These are phyloP conservation scores for Oryctolagus cuniculus DNA, from an alignment of 2,113 vertebrate genomes.

Conservation along the genomic window DNA sequence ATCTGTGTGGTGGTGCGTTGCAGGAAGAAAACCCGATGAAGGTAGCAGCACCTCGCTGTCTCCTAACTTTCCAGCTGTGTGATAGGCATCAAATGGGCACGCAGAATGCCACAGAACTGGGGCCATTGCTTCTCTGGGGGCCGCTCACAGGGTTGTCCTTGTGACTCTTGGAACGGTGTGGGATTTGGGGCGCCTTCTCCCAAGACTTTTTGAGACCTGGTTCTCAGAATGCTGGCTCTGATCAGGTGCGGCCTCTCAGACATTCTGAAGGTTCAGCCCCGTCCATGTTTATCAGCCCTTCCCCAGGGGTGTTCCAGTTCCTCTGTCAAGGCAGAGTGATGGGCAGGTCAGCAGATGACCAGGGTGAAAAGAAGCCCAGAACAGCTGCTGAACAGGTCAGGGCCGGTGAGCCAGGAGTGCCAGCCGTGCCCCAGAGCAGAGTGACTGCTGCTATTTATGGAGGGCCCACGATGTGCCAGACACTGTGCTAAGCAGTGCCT, in stretches of 20 bases:
- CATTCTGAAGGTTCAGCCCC: too few species aligned
- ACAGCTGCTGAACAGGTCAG: neutral
- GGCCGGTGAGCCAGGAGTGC: neutral
- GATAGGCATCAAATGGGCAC: neutral
- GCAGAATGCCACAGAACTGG: neutral
- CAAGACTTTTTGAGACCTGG: neutral
- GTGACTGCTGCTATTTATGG: neutral
- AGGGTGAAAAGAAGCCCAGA: neutral
- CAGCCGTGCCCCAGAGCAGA: neutral
- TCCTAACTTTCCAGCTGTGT: neutral
- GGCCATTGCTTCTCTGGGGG: neutral
- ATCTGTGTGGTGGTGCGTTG: neutral
- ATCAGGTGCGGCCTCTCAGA: neutral
- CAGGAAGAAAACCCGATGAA: neutral
- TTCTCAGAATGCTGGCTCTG: neutral
- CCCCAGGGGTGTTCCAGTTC: neutral
- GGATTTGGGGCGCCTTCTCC: neutral
- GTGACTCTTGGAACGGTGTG: accelerated
- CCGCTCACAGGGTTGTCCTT: neutral
- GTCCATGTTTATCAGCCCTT: neutral
- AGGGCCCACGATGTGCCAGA: neutral
- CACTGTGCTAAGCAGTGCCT: neutral
- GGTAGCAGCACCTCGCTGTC: neutral
- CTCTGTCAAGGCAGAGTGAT: neutral
- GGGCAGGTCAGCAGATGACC: neutral